Evolutionary conservation across 2,888 invertebrate species (phyloP), one percentile per base, ranked within the genome.

Genomic region (Orchesella flavescens): DNA sequence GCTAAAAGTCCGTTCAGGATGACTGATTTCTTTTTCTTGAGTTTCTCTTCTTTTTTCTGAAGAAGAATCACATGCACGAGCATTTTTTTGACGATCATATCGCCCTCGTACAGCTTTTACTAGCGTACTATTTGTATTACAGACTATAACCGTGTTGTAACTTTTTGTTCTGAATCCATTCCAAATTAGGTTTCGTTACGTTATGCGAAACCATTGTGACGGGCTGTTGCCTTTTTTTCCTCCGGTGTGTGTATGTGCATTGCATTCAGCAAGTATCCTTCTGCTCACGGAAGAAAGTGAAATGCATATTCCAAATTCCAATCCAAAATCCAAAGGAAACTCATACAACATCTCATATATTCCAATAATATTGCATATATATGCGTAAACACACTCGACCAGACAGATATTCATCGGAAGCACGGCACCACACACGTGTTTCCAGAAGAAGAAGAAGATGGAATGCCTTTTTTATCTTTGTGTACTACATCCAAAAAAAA

Each of bases 1-100:
- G 19, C 34, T 19, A 24, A 68, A 12, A 43, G 73, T 73, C 73
- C 80, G 81, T 81, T 81, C 81, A 81, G 75, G 81, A 81, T 81
- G 81, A 81, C 68, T 81, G 75, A 74, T 68, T 79, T 79, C 34
- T 34, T 34, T 34, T 34, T 7, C 34, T 34, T 7, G 3, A 34
- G n/a, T n/a, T n/a, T 80, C 61, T 69, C 44, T 24, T 44, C 59
- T 55, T 21, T 77, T 43, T 59, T 61, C 17, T 12, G 34, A 49
- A 71, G 49, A 78, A 17, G 59, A 65, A 79, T 79, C 24, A 17
- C 12, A 73, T 73, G 73, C 79, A 73, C 71, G 65, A 69, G 55
- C 23, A 24, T 71, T 44, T 71, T 49, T 59, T 53, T 53, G 53
- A 19, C 59, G 72, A 72, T 72, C 72, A 57, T 73, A 73, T 73